These are phyloP conservation scores for Sphecodes monilicornis DNA, from an alignment of 2,888 invertebrate genomes.

Conservation along the genomic window DNA sequence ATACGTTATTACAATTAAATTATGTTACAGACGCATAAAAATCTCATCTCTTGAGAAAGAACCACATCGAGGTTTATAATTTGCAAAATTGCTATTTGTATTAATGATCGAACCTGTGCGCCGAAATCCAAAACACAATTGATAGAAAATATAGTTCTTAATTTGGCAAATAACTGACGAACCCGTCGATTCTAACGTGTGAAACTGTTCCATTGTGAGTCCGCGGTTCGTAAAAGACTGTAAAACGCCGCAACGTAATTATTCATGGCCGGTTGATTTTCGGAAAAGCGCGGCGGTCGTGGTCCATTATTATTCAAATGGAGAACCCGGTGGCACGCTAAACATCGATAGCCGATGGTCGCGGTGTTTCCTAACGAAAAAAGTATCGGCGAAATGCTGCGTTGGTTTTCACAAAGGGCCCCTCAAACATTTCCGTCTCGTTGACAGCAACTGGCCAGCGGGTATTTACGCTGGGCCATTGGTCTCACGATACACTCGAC, in stretches of 20 bases:
- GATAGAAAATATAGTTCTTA: not conserved
- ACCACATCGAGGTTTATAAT: too few relatives aligned
- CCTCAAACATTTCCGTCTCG: constrained; percentile 40
- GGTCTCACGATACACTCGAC: constrained; percentile 53
- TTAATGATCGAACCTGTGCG: too few relatives aligned
- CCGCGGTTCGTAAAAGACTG: constrained; percentile 2
- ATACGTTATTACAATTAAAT: too few relatives aligned
- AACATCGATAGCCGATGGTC: constrained; percentile 24
- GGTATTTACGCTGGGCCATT: constrained; percentile 60
- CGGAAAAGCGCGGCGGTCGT: not conserved
- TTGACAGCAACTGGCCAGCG: constrained; percentile 52
- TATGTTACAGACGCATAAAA: too few relatives aligned
- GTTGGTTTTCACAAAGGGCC: constrained; percentile 55
- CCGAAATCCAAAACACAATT: too few relatives aligned
- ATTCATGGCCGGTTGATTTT: not conserved
- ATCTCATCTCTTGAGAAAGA: too few relatives aligned
- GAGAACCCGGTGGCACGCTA: constrained; percentile 32
- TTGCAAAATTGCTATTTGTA: too few relatives aligned
- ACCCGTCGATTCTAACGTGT: not conserved
- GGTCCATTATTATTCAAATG: constrained; percentile 9
- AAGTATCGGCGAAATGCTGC: constrained; percentile 43
- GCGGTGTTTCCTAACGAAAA: constrained; percentile 26
- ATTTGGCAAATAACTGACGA: not conserved
- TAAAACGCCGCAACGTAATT: not conserved
- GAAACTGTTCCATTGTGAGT: not conserved